These are phyloP conservation scores for Myotis planiceps DNA, from an alignment of 2,797 vertebrate genomes.

Conservation along the genomic window DNA sequence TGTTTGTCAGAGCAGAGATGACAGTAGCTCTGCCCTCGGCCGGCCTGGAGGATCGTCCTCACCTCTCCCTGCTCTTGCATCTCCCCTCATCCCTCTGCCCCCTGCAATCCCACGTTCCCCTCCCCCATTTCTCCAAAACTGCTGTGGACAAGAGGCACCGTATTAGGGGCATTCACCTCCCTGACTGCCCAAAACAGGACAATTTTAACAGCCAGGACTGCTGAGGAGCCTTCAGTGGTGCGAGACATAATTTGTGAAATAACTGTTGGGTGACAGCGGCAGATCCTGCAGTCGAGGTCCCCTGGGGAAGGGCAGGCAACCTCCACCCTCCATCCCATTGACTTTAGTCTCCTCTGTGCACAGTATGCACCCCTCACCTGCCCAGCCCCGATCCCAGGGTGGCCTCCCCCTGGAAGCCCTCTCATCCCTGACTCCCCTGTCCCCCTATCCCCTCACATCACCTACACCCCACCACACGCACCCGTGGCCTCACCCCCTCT, in stretches of 20 bases:
- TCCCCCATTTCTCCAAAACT: neutral
- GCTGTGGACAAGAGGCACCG: neutral
- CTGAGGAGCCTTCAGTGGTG: neutral
- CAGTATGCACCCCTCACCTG: neutral
- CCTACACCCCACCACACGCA: neutral
- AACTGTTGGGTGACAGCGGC: neutral
- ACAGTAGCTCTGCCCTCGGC: neutral
- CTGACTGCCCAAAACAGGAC: neutral
- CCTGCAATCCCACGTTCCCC: neutral
- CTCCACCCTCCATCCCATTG: neutral
- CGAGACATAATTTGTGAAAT: neutral
- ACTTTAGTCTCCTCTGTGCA: neutral
- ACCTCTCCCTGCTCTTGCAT: neutral
- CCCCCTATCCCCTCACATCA: no score
- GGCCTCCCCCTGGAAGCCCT: neutral
- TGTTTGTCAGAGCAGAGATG: neutral
- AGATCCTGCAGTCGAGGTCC: neutral
- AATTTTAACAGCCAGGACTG: neutral
- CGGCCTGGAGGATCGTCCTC: neutral
- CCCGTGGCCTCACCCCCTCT: accelerated
- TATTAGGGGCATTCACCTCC: accelerated
- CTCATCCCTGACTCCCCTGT: neutral
- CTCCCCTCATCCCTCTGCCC: no score
- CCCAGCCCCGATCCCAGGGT: accelerated
- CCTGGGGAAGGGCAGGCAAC: neutral